These are phyloP conservation scores for Grallaria varia DNA, from an alignment of 2,113 vertebrate species.

Conservation along the genomic window DNA sequence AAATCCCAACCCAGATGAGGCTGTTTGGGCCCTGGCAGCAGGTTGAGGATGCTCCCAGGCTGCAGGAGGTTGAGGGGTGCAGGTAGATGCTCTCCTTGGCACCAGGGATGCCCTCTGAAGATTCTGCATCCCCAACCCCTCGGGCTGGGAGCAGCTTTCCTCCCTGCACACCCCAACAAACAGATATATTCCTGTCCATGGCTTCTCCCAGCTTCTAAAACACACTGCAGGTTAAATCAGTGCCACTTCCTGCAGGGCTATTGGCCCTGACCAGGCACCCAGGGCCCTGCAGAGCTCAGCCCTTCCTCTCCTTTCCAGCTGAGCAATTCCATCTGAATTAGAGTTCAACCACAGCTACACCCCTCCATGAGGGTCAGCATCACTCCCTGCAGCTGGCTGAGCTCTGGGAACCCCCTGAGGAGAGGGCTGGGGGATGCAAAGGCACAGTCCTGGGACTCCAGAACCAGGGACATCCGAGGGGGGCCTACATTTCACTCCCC, in stretches of 20 bases:
- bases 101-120: neutral
- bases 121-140: neutral
- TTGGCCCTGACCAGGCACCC: neutral
- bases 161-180: no score
- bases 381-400: neutral
- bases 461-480: neutral
- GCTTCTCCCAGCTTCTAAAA: neutral
- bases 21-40: neutral
- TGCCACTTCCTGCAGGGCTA: neutral
- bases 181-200: accelerated
- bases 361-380: no score
- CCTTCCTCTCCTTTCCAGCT: neutral
- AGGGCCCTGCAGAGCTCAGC: neutral
- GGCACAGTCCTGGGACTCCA: neutral
- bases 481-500: neutral
- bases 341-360: neutral
- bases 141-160: neutral
- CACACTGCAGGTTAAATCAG: neutral
- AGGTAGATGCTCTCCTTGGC: neutral
- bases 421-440: neutral
- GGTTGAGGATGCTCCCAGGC: neutral
- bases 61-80: neutral
- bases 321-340: neutral
- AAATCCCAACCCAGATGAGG: neutral
- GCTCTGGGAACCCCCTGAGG: neutral